These are phyloP conservation scores for Macroramphosus scolopax DNA, from an alignment of 2,797 vertebrate genomes.

Conservation along the genomic window DNA sequence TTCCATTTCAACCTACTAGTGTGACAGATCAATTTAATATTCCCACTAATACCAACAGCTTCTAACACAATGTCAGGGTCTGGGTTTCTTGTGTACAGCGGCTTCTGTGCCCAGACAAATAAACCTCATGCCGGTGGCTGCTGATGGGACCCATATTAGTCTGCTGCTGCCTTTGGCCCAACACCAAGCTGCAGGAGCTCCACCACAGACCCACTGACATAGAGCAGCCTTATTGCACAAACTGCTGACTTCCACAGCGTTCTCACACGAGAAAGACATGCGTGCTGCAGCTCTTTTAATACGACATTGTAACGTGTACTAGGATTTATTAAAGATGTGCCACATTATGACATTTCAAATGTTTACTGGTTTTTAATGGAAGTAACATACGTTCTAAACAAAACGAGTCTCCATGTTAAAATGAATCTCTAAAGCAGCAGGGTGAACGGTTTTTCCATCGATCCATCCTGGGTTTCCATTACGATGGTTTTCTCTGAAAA, in stretches of 20 bases:
- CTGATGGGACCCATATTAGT: constrained; percentile 61
- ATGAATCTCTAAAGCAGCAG: constrained; percentile 29
- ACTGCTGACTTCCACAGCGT: constrained; percentile 29
- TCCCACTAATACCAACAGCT: constrained; percentile 72
- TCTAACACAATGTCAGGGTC: constrained; percentile 52
- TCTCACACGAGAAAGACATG: no score
- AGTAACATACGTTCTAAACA: no score
- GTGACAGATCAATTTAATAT: constrained; percentile 70
- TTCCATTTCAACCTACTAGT: constrained; percentile 71
- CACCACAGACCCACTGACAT: constrained; percentile 65
- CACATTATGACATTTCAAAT: constrained; percentile 4
- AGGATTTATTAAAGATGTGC: no score
- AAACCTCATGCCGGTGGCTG: constrained; percentile 72
- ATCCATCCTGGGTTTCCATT: constrained; percentile 55
- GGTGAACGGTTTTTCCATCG: constrained; percentile 37
- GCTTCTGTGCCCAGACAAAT: constrained; percentile 75
- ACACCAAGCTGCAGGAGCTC: constrained; percentile 74
- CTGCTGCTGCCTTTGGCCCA: constrained; percentile 68
- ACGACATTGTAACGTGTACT: no score
- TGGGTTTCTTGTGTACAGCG: constrained; percentile 71
- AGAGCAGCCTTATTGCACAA: constrained; percentile 40
- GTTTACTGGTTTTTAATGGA: background rate
- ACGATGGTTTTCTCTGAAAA: constrained; percentile 67
- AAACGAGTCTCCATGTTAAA: constrained; percentile 25
- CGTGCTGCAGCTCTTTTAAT: no score